Evolutionary conservation across 2,888 invertebrate species (phyloP).

Genomic region (Diarsia dahlii): DNA sequence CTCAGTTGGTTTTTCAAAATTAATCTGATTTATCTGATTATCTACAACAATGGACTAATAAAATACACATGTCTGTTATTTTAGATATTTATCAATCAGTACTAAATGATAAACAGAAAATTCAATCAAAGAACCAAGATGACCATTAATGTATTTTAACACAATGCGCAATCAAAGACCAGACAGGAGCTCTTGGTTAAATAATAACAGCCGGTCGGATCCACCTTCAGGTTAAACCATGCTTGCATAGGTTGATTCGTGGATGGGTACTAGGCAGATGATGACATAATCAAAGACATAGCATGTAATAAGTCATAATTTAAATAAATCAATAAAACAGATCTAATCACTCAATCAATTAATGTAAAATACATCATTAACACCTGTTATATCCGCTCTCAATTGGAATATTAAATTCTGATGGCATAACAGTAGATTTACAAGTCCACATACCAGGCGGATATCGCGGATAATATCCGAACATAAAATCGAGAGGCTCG

Average conservation of each 20-base stretch:
- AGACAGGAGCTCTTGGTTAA: no score
- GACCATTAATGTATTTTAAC: background rate
- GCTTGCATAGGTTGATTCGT: no score
- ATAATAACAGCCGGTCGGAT: no score
- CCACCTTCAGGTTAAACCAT: no score
- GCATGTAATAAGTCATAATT: background rate
- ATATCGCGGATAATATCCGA: conserved; percentile 48
- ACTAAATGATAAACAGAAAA: background rate
- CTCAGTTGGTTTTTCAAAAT: background rate
- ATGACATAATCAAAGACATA: background rate
- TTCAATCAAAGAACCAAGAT: background rate
- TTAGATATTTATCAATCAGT: background rate
- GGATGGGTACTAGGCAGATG: no score
- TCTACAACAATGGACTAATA: background rate
- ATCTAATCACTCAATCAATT: background rate
- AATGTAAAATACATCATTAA: conserved; percentile 3
- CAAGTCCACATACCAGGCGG: conserved; percentile 30
- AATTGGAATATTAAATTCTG: conserved; percentile 26
- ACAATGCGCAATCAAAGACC: background rate
- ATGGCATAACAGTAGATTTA: conserved; percentile 50
- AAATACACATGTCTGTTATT: background rate
- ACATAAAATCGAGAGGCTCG: conserved; percentile 51
- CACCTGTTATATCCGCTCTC: background rate
- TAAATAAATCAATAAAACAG: background rate
- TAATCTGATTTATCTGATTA: background rate